phyloP scores from a whole-genome alignment of 35 echinoderm and acorn worm genomes.

The Eucidaris tribuloides region DNA sequence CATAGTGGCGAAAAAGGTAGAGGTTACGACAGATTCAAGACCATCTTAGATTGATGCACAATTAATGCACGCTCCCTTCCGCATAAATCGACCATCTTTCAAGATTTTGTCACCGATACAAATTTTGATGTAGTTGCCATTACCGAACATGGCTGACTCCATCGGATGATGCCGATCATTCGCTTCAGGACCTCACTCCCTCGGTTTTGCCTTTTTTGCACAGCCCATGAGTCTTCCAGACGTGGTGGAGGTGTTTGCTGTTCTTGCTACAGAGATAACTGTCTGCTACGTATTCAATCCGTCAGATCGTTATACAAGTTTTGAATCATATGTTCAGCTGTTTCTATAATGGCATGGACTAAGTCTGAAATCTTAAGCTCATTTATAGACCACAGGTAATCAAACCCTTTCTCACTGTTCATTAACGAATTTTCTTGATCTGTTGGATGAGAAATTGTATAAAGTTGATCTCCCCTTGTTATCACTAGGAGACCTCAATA shows the following conservation, averaged over 20 bases:
- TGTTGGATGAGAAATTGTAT: conserved; percentile 14
- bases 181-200: background rate
- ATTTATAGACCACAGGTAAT: background rate
- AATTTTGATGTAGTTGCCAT: conserved; percentile 24
- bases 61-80: conserved; percentile 18
- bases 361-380: background rate
- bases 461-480: background rate
- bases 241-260: background rate
- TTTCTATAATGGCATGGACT: background rate
- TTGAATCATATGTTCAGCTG: background rate
- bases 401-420: background rate
- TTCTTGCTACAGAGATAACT: background rate
- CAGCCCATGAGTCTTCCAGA: background rate
- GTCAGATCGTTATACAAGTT: background rate
- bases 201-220: background rate
- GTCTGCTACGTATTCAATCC: background rate
- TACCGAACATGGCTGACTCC: conserved; percentile 21
- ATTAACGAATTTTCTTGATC: background rate
- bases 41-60: background rate
- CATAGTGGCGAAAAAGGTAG: background rate
- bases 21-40: background rate
- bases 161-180: background rate
- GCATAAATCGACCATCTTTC: background rate
- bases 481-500: background rate
- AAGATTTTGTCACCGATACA: conserved; percentile 3